Percentiles rank a stretch among this genome's conserved stretches.
Conservation (phyloP, 2,113 vertebrate genomes). For the Chaetodon auriga region DNA sequence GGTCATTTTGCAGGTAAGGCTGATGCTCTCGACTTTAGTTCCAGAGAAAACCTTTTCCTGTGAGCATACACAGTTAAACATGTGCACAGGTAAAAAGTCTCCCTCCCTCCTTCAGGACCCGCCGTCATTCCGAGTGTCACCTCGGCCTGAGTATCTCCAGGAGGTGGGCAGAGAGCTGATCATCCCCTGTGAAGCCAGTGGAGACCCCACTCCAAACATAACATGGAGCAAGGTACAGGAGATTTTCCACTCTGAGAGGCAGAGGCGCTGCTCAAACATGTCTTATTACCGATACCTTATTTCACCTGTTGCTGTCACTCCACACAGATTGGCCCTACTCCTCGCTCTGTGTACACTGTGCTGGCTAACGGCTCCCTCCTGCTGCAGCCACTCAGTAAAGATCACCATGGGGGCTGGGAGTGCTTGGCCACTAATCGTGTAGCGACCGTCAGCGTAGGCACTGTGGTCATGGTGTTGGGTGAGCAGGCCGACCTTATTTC, state of each 20-base stretch:
- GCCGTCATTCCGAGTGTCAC: conserved; percentile 86
- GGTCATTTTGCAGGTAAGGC: conserved; percentile 91
- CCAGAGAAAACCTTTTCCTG: neutral
- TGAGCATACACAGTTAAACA: neutral
- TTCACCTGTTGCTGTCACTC: neutral
- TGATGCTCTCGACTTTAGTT: neutral
- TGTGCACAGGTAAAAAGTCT: neutral
- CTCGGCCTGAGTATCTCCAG: conserved; percentile 92
- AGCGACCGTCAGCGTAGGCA: conserved; percentile 86
- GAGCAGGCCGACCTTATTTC: conserved; percentile 47
- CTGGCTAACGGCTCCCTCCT: conserved; percentile 90
- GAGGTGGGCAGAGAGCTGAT: conserved; percentile 93
- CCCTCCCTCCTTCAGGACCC: conserved; percentile 86
- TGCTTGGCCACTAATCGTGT: conserved; percentile 91
- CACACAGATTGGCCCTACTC: conserved; percentile 81
- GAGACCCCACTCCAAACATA: conserved; percentile 89
- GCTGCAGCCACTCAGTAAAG: conserved; percentile 89
- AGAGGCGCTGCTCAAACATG: neutral
- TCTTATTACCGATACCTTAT: neutral
- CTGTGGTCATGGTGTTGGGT: conserved; percentile 92
- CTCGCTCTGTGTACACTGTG: conserved; percentile 81
- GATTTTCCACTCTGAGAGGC: neutral
- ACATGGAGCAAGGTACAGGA: conserved; percentile 91
- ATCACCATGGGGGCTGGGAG: conserved; percentile 93
- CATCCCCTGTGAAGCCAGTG: conserved; percentile 88